Evolutionary conservation across 2,888 invertebrate genomes (phyloP).

Genomic region (Gari tellinella): DNA sequence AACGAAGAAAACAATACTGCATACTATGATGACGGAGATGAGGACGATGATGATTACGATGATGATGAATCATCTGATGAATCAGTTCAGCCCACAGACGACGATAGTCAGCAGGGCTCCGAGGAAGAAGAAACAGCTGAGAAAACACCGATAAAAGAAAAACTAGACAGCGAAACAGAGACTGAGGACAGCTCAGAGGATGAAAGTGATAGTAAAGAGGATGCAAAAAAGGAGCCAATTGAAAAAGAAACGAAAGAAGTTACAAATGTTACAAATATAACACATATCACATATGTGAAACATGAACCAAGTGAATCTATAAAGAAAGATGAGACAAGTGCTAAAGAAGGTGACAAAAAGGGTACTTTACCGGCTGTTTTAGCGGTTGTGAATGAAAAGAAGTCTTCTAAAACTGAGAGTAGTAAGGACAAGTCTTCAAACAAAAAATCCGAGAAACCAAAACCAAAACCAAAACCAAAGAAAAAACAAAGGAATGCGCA

Average conservation of each 20-base stretch:
- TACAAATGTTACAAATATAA: neutral
- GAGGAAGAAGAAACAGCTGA: neutral
- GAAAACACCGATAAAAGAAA: conserved; percentile 12
- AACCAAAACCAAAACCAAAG: conserved; percentile 2
- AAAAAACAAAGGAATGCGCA: conserved; percentile 2
- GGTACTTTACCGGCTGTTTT: conserved; percentile 1
- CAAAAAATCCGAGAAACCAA: conserved; percentile 1
- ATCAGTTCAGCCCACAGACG: conserved; percentile 15
- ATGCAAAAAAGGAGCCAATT: conserved; percentile 3
- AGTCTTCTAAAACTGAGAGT: neutral
- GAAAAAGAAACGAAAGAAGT: conserved; percentile 7
- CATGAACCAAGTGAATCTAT: neutral
- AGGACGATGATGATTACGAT: conserved; percentile 17
- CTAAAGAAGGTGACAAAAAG: conserved; percentile 8
- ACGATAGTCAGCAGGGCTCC: conserved; percentile 3
- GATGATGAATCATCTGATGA: conserved; percentile 19
- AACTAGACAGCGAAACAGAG: neutral
- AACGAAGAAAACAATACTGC: conserved; percentile 23
- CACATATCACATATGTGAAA: neutral
- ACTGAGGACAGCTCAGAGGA: neutral
- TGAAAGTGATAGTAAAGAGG: conserved; percentile 4
- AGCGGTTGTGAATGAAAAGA: conserved; percentile 11
- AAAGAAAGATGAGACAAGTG: conserved; percentile 3
- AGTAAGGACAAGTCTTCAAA: too few relatives aligned
- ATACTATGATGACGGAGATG: conserved; percentile 22